phyloP scores from a whole-genome alignment of 2,888 invertebrate genomes.

The Hypomecis atomaria region DNA sequence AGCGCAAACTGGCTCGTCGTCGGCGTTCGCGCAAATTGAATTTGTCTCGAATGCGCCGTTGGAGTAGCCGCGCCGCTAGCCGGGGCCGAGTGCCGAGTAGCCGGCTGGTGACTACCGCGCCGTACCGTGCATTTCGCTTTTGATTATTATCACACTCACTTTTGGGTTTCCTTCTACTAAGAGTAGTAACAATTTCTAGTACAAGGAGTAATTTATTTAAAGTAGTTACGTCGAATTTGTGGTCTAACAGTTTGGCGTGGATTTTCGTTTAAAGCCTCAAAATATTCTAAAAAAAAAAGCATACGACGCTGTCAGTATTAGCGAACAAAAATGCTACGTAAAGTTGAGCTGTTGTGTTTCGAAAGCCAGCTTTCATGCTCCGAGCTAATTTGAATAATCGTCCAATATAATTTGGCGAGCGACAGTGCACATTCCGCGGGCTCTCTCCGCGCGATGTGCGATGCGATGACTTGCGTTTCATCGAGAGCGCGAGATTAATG shows the following conservation, averaged over 20 bases:
- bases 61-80: constrained; percentile 33
- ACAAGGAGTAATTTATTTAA: no score
- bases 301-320: no score
- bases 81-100: constrained; percentile 32
- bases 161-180: neutral
- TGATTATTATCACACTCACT: constrained; percentile 17
- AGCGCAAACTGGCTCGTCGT: constrained; percentile 78
- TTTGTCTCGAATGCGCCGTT: constrained; percentile 72
- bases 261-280: no score
- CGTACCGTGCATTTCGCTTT: constrained; percentile 37
- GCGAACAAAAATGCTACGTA: neutral
- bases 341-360: constrained; percentile 6
- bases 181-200: neutral
- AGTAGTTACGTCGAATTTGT: no score
- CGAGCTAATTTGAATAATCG: constrained; percentile 36
- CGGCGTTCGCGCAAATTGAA: constrained; percentile 80
- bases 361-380: constrained; percentile 18
- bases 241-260: no score
- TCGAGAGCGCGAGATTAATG: constrained; percentile 83
- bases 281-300: no score
- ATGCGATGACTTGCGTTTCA: constrained; percentile 80
- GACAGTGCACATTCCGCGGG: constrained; percentile 39
- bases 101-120: constrained; percentile 42
- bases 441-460: constrained; percentile 28
- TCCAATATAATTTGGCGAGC: constrained; percentile 38